phyloP scores from a whole-genome alignment of 2,888 invertebrate species.

The Perithous albicinctus region DNA sequence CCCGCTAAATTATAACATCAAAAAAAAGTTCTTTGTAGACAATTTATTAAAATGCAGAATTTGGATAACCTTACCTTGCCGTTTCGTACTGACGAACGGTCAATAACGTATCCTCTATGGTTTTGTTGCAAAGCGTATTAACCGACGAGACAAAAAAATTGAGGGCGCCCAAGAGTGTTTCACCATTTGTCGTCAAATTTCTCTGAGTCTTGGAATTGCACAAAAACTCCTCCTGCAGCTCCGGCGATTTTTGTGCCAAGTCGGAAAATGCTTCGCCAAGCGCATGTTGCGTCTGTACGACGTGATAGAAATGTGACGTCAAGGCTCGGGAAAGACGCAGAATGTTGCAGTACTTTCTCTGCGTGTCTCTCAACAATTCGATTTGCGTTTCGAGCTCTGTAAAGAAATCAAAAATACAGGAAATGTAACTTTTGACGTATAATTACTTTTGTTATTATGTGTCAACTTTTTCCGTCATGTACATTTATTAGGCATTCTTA shows the following conservation, averaged over 20 bases:
- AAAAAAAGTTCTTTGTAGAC: not conserved
- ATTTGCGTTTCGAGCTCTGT: constrained; percentile 97
- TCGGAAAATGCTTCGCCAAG: constrained; percentile 98
- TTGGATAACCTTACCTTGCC: constrained; percentile 87
- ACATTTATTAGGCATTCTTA: not conserved
- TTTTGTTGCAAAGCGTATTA: constrained; percentile 98
- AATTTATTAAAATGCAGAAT: not conserved
- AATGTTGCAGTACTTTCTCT: constrained; percentile 95
- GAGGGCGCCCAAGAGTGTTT: constrained; percentile 95
- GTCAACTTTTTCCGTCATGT: too few species aligned
- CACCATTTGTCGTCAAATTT: constrained; percentile 96
- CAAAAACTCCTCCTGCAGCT: constrained; percentile 96
- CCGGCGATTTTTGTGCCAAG: constrained; percentile 97
- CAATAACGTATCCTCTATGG: constrained; percentile 96
- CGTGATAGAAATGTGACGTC: constrained; percentile 94
- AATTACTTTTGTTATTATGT: not conserved
- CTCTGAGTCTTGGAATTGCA: constrained; percentile 98
- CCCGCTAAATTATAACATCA: not conserved
- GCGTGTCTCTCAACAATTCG: constrained; percentile 96
- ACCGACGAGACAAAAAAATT: constrained; percentile 98
- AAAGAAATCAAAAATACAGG: constrained; percentile 71
- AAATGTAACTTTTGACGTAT: constrained; percentile 2
- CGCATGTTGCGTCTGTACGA: constrained; percentile 94
- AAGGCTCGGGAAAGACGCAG: constrained; percentile 94
- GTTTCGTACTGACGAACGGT: constrained; percentile 92